Percentiles rank a stretch among this genome's conserved stretches.
These are phyloP conservation scores for Blastomussa wellsi DNA, from an alignment of 92 coral and sea anemone species.

Conservation along the genomic window DNA sequence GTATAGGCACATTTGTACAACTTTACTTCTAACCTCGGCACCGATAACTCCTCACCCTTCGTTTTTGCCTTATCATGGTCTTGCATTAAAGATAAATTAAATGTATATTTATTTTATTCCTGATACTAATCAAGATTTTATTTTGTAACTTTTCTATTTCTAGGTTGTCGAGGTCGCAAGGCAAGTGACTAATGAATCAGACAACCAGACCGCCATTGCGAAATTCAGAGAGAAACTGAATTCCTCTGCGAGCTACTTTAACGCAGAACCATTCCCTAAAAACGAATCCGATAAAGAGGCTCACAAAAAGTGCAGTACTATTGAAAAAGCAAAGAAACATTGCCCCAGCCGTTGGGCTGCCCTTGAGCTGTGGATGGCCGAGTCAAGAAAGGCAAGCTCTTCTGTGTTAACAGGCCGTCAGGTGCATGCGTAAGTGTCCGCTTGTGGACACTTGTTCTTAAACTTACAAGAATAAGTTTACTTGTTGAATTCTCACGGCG, in stretches of 20 bases:
- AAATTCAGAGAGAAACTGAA: slow-evolving; percentile 62
- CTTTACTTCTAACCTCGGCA: background rate
- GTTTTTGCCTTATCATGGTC: too few species aligned
- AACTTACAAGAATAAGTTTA: too few species aligned
- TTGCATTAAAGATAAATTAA: too few species aligned
- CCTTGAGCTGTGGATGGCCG: slow-evolving; percentile 67
- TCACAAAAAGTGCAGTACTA: slow-evolving; percentile 57
- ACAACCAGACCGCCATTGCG: slow-evolving; percentile 61
- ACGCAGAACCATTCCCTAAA: slow-evolving; percentile 70
- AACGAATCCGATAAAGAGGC: slow-evolving; percentile 76
- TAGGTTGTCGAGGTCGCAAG: slow-evolving; percentile 73
- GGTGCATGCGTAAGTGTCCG: too few species aligned
- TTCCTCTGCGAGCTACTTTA: slow-evolving; percentile 65
- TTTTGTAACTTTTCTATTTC: background rate
- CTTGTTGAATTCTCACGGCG: too few species aligned
- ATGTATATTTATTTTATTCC: too few species aligned
- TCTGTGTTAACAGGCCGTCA: background rate
- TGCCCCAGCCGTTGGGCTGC: slow-evolving; percentile 81
- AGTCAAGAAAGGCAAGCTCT: slow-evolving; percentile 65
- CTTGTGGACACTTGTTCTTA: too few species aligned
- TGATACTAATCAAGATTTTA: too few species aligned
- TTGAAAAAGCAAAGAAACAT: slow-evolving; percentile 76
- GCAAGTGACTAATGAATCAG: slow-evolving; percentile 43
- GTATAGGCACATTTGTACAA: background rate
- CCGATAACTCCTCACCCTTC: too few species aligned